Percentiles rank a stretch among this genome's conserved stretches.
phyloP scores from a whole-genome alignment of 2,797 vertebrate species.

The Gambusia yucatana region DNA sequence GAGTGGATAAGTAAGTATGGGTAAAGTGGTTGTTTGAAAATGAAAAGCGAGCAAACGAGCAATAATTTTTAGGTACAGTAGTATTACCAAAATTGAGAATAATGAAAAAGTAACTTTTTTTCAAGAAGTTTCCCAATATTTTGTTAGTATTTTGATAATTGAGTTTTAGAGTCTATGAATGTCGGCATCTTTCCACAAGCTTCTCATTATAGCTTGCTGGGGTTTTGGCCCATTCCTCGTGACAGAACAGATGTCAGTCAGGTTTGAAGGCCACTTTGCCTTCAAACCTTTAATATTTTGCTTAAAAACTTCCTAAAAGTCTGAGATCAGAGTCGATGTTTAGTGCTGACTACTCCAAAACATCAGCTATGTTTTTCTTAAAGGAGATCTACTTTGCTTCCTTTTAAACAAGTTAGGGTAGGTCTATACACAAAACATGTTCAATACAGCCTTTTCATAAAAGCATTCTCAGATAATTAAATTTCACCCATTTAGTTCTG shows the following conservation, averaged over 20 bases:
- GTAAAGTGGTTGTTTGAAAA: conserved; percentile 6
- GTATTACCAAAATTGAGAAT: background rate
- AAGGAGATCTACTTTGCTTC: background rate
- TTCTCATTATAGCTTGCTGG: background rate
- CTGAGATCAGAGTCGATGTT: background rate
- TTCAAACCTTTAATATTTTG: background rate
- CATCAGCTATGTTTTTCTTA: background rate
- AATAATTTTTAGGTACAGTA: background rate
- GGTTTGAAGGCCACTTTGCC: background rate
- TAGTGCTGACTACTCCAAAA: background rate
- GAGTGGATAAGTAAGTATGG: conserved; percentile 19
- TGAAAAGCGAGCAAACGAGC: background rate
- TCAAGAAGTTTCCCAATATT: background rate
- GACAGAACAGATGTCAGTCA: background rate
- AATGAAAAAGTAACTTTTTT: background rate
- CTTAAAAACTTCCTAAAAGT: background rate
- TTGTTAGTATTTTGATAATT: background rate
- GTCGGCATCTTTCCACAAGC: background rate
- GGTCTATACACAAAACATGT: background rate
- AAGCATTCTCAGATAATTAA: background rate
- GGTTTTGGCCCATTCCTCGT: background rate
- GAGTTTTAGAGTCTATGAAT: background rate
- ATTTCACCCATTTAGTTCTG: background rate
- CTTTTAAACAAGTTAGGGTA: background rate
- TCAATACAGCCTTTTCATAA: background rate